phyloP scores from a whole-genome alignment of 2,797 vertebrate species.

The Bradypus variegatus region DNA sequence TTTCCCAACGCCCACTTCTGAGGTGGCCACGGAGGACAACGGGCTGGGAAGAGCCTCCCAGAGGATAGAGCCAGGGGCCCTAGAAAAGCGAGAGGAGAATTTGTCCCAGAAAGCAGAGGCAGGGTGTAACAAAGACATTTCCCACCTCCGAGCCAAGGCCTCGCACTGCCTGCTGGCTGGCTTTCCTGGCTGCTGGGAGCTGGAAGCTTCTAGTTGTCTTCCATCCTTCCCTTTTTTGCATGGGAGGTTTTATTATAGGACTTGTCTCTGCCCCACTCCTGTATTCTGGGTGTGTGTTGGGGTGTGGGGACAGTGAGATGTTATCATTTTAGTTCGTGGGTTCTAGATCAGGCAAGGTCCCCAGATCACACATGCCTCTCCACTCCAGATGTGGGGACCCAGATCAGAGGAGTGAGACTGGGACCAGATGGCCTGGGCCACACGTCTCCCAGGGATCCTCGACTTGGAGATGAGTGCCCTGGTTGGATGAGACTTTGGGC shows the following conservation, averaged over 20 bases:
- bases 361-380: background rate
- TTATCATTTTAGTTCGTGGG: background rate
- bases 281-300: background rate
- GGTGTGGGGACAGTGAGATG: background rate
- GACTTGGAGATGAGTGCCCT: background rate
- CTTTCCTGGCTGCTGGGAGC: background rate
- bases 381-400: background rate
- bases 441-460: background rate
- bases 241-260: background rate
- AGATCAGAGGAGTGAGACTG: background rate
- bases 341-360: background rate
- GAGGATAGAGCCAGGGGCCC: background rate
- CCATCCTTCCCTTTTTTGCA: background rate
- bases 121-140: background rate
- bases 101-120: background rate
- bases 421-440: rapidly evolving
- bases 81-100: background rate
- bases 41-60: background rate
- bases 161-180: background rate
- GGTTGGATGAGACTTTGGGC: background rate
- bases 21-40: background rate
- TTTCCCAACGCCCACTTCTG: background rate
- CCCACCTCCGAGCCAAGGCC: background rate
- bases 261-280: too few species aligned
- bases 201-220: background rate